Evolutionary conservation across 2,113 vertebrate species (phyloP), one percentile per base, ranked within the genome.

Genomic region (Zosterops lateralis): DNA sequence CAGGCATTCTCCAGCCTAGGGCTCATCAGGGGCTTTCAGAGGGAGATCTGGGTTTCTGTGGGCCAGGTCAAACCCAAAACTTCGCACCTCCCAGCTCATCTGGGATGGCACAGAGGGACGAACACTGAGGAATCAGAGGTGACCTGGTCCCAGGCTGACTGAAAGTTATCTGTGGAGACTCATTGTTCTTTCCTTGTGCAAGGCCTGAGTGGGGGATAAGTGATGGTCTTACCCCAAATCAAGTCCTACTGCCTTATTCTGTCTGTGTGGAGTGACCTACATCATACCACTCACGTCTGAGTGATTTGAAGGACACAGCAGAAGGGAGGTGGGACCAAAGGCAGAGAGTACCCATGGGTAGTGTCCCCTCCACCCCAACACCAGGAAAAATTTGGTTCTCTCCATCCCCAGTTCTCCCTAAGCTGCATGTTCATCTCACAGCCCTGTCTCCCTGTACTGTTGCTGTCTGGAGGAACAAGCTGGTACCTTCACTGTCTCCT

Each of bases 351-450:
- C 24, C 16, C 3, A 5, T 45, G 47, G 14, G 45, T 66, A 17
- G n/a, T 36, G 24, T 66, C n/a, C 4, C 3, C 21, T 80, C 25
- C 29, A 66, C 13, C 22, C 50, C 42, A 89, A 32, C 19, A n/a
- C 14, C 42, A 58, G 70, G 11, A 70, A 58, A 61, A 53, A 18
- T 9, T 29, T 17, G 7, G 8, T 53, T 50, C 9, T 34, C 9
- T 83, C 25, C 18, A 19, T 64, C 17, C 42, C 17, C 45, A n/a
- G 12, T 38, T 86, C 24, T 83, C 20, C 28, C 6, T 12, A 17
- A 0, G 0, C 56, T 51, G 62, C 8, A 15, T 8, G 11, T 66
- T 60, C 21, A 7, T 31, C 58, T 89, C 21, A 3, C 17, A 62
- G 42, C 51, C 15, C 0, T 36, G 12, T 65, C 17, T 15, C 15